Evolutionary conservation across 2,113 vertebrate species (phyloP).

Genomic region (Oostethus manadensis): DNA sequence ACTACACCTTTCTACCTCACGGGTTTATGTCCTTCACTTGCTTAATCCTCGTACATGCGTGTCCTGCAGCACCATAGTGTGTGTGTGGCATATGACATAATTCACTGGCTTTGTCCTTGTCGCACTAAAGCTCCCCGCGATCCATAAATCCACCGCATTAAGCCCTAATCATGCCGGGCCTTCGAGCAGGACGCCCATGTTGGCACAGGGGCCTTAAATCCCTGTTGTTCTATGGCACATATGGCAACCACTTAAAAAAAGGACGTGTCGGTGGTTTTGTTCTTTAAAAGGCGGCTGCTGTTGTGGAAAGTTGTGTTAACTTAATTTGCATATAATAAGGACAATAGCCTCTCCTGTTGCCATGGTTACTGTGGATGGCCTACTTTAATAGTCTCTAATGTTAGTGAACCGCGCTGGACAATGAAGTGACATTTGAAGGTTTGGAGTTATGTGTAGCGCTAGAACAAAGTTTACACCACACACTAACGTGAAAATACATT

Average conservation of each 20-base stretch:
- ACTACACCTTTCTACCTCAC: slow-evolving; percentile 7
- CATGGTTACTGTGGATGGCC: no score
- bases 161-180: slow-evolving; percentile 36
- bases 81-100: slow-evolving; percentile 29
- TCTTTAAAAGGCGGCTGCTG: not conserved
- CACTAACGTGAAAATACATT: not conserved
- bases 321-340: no score
- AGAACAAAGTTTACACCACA: no score
- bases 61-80: slow-evolving; percentile 18
- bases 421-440: no score
- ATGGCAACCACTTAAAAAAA: not conserved
- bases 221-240: not conserved
- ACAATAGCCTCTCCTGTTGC: no score
- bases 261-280: not conserved
- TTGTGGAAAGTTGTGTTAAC: no score
- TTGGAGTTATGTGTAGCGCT: no score
- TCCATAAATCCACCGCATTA: slow-evolving; percentile 52
- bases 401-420: no score
- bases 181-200: slow-evolving; percentile 5
- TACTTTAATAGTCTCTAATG: no score
- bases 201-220: slow-evolving; percentile 12
- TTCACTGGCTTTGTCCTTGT: slow-evolving; percentile 54
- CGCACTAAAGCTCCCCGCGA: slow-evolving; percentile 47
- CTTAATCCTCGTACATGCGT: slow-evolving; percentile 54
- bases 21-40: slow-evolving; percentile 43